Conservation (phyloP, 2,888 invertebrate species). For the Thyatira batis region DNA sequence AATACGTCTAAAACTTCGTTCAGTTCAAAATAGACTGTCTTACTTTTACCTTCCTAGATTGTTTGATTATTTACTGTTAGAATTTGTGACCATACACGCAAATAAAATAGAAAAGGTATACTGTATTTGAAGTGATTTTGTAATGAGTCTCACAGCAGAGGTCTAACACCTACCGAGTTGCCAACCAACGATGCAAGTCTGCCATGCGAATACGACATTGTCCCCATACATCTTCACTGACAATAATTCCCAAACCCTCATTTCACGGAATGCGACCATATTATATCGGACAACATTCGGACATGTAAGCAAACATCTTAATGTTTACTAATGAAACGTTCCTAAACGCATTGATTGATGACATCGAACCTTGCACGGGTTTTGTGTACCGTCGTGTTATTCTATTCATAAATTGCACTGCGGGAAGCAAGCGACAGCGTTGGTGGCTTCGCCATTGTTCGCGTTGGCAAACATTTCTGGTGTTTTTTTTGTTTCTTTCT, state of each 20-base stretch:
- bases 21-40: constrained; percentile 37
- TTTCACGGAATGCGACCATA: constrained; percentile 73
- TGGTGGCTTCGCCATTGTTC: constrained; percentile 77
- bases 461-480: constrained; percentile 70
- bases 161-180: constrained; percentile 63
- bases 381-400: constrained; percentile 72
- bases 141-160: constrained; percentile 62
- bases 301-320: constrained; percentile 82
- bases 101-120: constrained; percentile 38
- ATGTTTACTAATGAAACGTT: constrained; percentile 82
- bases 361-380: constrained; percentile 62
- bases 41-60: constrained; percentile 36
- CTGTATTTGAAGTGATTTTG: constrained; percentile 49
- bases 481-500: constrained; percentile 52
- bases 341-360: constrained; percentile 80
- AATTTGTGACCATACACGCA: constrained; percentile 31
- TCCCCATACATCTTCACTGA: constrained; percentile 55
- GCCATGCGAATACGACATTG: constrained; percentile 46
- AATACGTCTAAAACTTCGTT: too few relatives aligned
- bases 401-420: constrained; percentile 75
- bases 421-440: constrained; percentile 71
- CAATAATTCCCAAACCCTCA: constrained; percentile 64
- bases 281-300: constrained; percentile 69
- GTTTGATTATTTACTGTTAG: constrained; percentile 32
- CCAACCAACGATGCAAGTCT: constrained; percentile 36